Conservation (phyloP, 2,797 vertebrate species). For the Danionella dracula region DNA sequence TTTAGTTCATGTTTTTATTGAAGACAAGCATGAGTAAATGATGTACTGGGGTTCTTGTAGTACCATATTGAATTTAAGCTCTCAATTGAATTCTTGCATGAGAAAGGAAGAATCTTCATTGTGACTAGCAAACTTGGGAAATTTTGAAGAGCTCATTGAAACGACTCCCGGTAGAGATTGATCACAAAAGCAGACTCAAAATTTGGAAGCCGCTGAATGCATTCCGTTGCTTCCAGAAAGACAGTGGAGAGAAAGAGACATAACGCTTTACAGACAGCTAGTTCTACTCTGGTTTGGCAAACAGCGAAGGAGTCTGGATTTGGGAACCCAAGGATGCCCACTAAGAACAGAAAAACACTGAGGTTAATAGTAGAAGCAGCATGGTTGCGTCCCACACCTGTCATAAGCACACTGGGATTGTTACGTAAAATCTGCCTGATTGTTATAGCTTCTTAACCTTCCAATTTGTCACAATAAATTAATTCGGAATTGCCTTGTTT, state of each 20-base stretch:
- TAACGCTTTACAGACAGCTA: not conserved
- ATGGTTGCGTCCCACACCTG: not conserved
- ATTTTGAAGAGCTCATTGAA: conserved; percentile 11
- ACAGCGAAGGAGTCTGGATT: conserved; percentile 4
- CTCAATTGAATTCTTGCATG: not conserved
- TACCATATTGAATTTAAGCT: not conserved
- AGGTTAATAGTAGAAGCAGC: conserved; percentile 6
- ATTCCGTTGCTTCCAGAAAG: not conserved
- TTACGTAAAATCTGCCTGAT: not conserved
- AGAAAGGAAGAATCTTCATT: not conserved
- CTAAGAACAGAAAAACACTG: conserved; percentile 20
- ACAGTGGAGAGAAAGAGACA: not conserved
- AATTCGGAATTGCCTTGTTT: too few relatives aligned
- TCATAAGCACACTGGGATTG: not conserved
- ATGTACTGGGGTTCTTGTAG: too few relatives aligned
- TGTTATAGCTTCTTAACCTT: too few relatives aligned
- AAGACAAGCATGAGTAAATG: too few relatives aligned
- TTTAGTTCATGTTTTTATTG: too few relatives aligned
- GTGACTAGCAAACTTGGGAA: not conserved
- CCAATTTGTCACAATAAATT: too few relatives aligned
- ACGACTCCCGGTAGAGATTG: conserved; percentile 16
- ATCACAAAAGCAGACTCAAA: conserved; percentile 40
- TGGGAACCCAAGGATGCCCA: conserved; percentile 16
- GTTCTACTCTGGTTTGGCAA: conserved; percentile 26
- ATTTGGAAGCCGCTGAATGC: conserved; percentile 33